A percentile compares a stretch with the other conserved stretches of the same genome.
Evolutionary conservation across 1,140 invertebrate genomes (phyloP).

Genomic region (Metaphire vulgaris): DNA sequence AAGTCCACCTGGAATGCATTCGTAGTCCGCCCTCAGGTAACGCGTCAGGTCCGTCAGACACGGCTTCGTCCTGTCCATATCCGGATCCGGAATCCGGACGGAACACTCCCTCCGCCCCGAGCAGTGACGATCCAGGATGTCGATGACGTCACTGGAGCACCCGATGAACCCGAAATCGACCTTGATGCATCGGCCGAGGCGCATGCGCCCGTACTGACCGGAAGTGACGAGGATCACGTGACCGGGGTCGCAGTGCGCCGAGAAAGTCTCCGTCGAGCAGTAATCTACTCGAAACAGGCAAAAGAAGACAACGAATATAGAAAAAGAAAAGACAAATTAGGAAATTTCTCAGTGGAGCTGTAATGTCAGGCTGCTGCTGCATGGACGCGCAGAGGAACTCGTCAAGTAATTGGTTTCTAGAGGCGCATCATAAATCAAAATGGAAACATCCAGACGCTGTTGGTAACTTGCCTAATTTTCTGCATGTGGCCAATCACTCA

Average conservation of each 20-base stretch:
- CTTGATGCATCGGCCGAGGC: constrained; percentile 17
- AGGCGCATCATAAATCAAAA: too few species aligned
- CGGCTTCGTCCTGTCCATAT: constrained; percentile 3
- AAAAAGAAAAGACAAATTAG: too few species aligned
- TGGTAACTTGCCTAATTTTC: too few species aligned
- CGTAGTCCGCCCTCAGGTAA: constrained; percentile 22
- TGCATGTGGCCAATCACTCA: too few species aligned
- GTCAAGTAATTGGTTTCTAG: too few species aligned
- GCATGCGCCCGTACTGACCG: constrained; percentile 13
- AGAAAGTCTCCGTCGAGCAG: constrained; percentile 14
- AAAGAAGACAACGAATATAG: too few species aligned
- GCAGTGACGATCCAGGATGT: not conserved
- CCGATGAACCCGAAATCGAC: constrained; percentile 21
- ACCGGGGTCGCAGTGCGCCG: constrained; percentile 5
- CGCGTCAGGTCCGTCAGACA: constrained; percentile 18
- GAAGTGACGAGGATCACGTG: constrained; percentile 10
- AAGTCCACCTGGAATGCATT: constrained; percentile 24
- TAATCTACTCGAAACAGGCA: too few species aligned
- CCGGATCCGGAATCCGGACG: constrained; percentile 12
- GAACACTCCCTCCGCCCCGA: constrained; percentile 6
- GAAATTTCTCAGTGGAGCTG: too few species aligned
- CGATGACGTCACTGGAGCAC: constrained; percentile 16
- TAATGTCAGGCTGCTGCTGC: too few species aligned
- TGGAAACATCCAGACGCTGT: too few species aligned
- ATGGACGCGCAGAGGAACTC: too few species aligned